Percentiles rank a stretch among this genome's conserved stretches.
These are phyloP conservation scores for Furnarius figulus DNA, from an alignment of 2,113 vertebrate species.

Conservation along the genomic window DNA sequence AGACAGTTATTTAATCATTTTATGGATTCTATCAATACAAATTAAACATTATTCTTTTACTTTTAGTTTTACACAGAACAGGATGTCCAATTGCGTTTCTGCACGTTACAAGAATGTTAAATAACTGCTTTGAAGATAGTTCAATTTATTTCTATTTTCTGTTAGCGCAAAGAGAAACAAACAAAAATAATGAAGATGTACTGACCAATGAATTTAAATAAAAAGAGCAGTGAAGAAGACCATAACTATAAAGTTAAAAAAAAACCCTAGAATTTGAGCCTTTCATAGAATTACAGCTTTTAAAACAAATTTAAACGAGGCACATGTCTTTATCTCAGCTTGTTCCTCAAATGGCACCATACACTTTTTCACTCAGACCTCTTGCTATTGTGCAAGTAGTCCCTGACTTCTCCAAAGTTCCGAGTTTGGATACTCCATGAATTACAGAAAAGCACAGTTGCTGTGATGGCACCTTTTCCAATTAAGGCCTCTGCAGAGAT, in stretches of 20 bases:
- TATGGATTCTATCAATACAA: not conserved
- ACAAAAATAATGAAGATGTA: not conserved
- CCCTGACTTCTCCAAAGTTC: not conserved
- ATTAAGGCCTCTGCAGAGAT: not conserved
- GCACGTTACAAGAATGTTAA: not conserved
- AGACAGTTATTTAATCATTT: not conserved
- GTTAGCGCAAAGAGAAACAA: not conserved
- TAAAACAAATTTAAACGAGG: not conserved
- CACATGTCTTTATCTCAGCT: not conserved
- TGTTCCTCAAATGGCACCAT: not conserved
- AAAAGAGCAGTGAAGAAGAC: not conserved
- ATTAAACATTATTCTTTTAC: not conserved
- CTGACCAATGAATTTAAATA: not conserved
- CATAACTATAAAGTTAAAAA: not conserved
- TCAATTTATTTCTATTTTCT: not conserved
- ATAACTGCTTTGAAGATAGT: not conserved
- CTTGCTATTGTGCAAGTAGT: not conserved
- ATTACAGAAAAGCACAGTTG: not conserved
- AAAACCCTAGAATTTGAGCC: not conserved
- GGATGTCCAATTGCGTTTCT: not conserved
- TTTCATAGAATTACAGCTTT: not conserved
- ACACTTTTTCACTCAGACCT: not conserved
- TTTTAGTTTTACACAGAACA: not conserved
- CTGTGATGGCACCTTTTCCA: not conserved
- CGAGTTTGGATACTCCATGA: not conserved